Conservation (phyloP, 2,113 vertebrate genomes). For the Bagarius yarrelli region DNA sequence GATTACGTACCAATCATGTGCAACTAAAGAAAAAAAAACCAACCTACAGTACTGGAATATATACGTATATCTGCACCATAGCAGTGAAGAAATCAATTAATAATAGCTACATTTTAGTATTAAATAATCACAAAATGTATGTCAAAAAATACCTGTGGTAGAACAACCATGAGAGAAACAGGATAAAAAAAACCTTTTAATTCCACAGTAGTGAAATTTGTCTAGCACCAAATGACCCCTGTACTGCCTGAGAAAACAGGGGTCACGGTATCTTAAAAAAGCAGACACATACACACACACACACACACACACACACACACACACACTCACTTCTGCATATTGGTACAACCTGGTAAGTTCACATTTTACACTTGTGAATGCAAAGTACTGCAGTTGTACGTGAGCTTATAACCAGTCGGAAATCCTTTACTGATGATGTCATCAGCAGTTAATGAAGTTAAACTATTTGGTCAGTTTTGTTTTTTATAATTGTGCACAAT, state of each 20-base stretch:
- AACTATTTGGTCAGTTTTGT: neutral
- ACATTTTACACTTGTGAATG: slow-evolving; percentile 38
- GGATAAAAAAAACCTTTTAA: slow-evolving; percentile 46
- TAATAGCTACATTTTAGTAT: slow-evolving; percentile 60
- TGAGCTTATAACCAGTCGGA: slow-evolving; percentile 15
- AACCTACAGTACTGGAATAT: slow-evolving; percentile 77
- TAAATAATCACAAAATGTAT: slow-evolving; percentile 61
- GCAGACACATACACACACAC: slow-evolving; percentile 5
- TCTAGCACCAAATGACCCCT: slow-evolving; percentile 65
- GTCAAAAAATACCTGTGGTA: slow-evolving; percentile 42
- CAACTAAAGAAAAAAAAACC: slow-evolving; percentile 72
- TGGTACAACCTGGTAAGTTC: slow-evolving; percentile 27
- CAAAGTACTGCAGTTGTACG: slow-evolving; percentile 1
- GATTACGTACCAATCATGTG: slow-evolving; percentile 72
- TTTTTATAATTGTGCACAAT: neutral
- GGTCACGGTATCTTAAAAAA: slow-evolving; percentile 12
- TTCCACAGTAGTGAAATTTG: slow-evolving; percentile 66
- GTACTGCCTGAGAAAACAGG: slow-evolving; percentile 16
- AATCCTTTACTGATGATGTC: slow-evolving; percentile 4
- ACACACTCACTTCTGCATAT: neutral
- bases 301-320: slow-evolving; percentile 12
- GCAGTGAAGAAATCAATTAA: slow-evolving; percentile 61
- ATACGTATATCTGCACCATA: slow-evolving; percentile 66
- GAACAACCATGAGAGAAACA: slow-evolving; percentile 32
- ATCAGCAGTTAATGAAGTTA: neutral